phyloP scores from a whole-genome alignment of 2,113 vertebrate genomes.

The Odobenus rosmarus region DNA sequence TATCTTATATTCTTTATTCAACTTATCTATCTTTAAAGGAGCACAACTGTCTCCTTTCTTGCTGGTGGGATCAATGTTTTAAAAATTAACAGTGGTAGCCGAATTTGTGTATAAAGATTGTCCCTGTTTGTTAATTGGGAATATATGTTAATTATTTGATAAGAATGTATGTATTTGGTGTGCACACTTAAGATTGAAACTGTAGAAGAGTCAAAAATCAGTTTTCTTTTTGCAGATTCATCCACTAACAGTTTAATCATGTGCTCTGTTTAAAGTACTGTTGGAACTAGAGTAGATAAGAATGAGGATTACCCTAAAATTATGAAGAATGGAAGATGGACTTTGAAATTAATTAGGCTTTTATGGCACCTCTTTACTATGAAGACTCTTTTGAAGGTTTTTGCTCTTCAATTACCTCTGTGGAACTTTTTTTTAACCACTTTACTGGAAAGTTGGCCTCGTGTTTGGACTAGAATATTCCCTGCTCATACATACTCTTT shows the following conservation, averaged over 20 bases:
- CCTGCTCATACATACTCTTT: neutral
- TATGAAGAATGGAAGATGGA: neutral
- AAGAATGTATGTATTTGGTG: slow-evolving; percentile 13
- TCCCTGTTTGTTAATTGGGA: slow-evolving; percentile 31
- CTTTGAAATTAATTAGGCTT: neutral
- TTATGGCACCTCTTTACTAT: neutral
- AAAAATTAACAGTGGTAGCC: neutral
- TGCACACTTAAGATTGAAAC: slow-evolving; percentile 65
- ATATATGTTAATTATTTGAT: slow-evolving; percentile 55
- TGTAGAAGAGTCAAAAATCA: neutral
- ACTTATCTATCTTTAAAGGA: slow-evolving; percentile 10
- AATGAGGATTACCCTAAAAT: neutral
- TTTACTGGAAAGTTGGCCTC: slow-evolving; percentile 14
- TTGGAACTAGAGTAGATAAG: neutral
- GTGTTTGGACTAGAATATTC: neutral
- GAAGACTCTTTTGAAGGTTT: neutral
- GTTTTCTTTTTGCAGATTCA: slow-evolving; percentile 50
- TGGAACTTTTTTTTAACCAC: neutral
- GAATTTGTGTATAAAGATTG: neutral
- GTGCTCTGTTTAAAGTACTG: slow-evolving; percentile 44
- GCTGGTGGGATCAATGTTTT: neutral
- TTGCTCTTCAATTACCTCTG: neutral
- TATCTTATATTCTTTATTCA: slow-evolving; percentile 33
- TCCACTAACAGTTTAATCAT: slow-evolving; percentile 21
- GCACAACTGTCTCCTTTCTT: neutral